Evolutionary conservation across 2,113 vertebrate species (phyloP).

Genomic region (Apodemus speciosus): DNA sequence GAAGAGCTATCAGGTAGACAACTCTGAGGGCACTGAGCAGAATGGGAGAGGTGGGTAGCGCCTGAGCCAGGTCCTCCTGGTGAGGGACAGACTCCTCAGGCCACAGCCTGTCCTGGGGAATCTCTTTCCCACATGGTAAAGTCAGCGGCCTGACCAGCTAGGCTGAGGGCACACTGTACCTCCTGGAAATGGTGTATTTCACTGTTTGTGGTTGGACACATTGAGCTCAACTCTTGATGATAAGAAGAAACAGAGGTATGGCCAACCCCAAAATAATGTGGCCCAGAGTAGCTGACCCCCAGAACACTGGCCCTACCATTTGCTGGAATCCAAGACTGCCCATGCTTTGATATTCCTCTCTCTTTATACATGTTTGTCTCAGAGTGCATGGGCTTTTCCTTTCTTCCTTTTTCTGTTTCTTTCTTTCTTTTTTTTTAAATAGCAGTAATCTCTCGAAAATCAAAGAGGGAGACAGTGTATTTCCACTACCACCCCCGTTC

Average conservation of each 20-base stretch:
- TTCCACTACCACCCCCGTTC: background rate
- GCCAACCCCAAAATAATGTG: constrained; percentile 22
- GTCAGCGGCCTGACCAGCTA: background rate
- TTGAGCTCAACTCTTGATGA: background rate
- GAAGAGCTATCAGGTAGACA: background rate
- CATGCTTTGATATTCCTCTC: constrained; percentile 41
- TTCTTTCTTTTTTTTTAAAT: background rate
- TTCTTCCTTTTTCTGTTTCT: background rate
- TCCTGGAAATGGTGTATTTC: background rate
- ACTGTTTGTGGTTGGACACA: background rate
- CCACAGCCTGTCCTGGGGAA: accelerated
- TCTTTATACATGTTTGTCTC: background rate
- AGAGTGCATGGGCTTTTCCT: background rate
- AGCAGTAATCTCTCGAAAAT: constrained; percentile 48
- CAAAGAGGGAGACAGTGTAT: constrained; percentile 48
- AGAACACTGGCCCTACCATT: background rate
- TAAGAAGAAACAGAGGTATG: background rate
- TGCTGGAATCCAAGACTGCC: constrained; percentile 49
- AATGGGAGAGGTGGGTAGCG: background rate
- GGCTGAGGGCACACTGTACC: background rate
- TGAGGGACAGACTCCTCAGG: background rate
- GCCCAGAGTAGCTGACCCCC: constrained; percentile 30
- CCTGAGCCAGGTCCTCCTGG: background rate
- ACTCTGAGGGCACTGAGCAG: background rate
- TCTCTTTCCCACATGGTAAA: background rate